Conservation (phyloP, 2,888 invertebrate species). For the Coronaproctus castanopsis region DNA sequence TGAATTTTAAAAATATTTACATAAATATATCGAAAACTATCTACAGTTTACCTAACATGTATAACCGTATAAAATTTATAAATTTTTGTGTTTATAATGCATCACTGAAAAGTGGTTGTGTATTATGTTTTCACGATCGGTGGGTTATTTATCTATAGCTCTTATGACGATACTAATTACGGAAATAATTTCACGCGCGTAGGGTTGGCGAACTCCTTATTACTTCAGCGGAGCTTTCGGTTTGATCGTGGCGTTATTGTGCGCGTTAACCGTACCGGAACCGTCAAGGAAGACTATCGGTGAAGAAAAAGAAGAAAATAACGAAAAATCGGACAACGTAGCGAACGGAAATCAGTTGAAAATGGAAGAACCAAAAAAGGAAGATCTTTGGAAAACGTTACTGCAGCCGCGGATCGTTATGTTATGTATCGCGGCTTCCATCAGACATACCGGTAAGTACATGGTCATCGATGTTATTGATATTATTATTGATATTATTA, state of each 20-base stretch:
- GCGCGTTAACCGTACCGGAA: conserved; percentile 53
- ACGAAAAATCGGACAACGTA: conserved; percentile 21
- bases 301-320: conserved; percentile 32
- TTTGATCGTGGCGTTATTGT: conserved; percentile 44
- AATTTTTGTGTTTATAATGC: no score
- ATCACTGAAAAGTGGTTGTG: no score
- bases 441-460: conserved; percentile 58
- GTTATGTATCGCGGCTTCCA: conserved; percentile 66
- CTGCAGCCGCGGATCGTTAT: conserved; percentile 56
- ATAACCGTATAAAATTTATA: no score
- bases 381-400: conserved; percentile 51
- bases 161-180: no score
- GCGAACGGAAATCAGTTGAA: conserved; percentile 15
- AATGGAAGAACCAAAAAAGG: conserved; percentile 28
- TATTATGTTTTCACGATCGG: no score
- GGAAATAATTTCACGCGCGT: no score
- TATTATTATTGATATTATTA: no score
- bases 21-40: no score
- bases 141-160: no score
- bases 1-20: no score
- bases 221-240: conserved; percentile 59
- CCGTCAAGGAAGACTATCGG: conserved; percentile 55
- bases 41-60: no score
- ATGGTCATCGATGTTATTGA: background rate
- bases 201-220: conserved; percentile 71